Evolutionary conservation across 2,888 invertebrate genomes (phyloP).

Genomic region (Rhodophaea formosa): DNA sequence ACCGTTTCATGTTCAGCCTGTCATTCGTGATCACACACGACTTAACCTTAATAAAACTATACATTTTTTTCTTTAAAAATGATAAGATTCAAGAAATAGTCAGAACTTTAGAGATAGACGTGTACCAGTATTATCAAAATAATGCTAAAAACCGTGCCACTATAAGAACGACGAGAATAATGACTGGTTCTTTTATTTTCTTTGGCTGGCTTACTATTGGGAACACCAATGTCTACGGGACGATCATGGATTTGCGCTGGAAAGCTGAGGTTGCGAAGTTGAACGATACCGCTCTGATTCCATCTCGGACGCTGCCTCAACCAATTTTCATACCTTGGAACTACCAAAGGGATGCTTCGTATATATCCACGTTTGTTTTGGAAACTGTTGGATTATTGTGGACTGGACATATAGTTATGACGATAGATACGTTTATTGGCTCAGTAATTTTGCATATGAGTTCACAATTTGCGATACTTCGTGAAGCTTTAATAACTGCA

Average conservation of each 20-base stretch:
- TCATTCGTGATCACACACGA: constrained; percentile 75
- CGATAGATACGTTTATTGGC: constrained; percentile 71
- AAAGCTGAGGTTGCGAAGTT: constrained; percentile 48
- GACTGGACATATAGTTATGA: constrained; percentile 75
- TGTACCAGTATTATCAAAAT: constrained; percentile 66
- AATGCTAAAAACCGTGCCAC: constrained; percentile 49
- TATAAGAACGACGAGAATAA: constrained; percentile 52
- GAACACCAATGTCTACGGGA: constrained; percentile 64
- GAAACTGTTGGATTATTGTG: constrained; percentile 68
- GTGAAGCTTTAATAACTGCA: constrained; percentile 61
- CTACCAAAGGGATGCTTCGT: constrained; percentile 58
- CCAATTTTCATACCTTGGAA: constrained; percentile 75
- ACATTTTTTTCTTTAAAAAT: constrained; percentile 69
- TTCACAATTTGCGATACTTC: constrained; percentile 60
- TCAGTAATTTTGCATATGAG: constrained; percentile 72
- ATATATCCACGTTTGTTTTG: constrained; percentile 59
- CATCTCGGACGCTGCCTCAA: constrained; percentile 62
- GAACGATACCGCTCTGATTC: constrained; percentile 48
- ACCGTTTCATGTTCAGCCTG: constrained; percentile 73
- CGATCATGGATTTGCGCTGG: constrained; percentile 64
- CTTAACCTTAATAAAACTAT: constrained; percentile 66
- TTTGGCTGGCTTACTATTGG: constrained; percentile 73
- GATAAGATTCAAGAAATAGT: constrained; percentile 64
- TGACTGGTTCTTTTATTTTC: constrained; percentile 61
- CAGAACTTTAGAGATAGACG: constrained; percentile 56